Evolutionary conservation across 2,113 vertebrate species (phyloP).

Genomic region (Petroica traversi): DNA sequence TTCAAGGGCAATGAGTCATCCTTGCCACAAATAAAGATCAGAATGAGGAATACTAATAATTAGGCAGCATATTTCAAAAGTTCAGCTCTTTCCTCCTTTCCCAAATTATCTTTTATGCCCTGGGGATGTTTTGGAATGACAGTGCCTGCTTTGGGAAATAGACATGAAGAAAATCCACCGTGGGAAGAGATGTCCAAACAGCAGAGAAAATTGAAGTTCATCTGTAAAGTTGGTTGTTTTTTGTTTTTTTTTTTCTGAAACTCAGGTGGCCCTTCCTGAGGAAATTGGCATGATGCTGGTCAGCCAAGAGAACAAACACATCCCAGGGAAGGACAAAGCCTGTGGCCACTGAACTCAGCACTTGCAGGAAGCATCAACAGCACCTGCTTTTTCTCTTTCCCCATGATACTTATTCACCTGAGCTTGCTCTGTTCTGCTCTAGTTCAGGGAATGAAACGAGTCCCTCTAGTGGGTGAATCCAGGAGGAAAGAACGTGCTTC

Average conservation of each 20-base stretch:
- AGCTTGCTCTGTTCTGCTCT: neutral
- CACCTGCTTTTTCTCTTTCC: neutral
- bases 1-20: constrained; percentile 53
- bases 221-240: neutral
- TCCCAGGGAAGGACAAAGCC: neutral
- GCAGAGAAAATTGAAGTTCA: neutral
- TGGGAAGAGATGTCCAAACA: neutral
- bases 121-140: neutral
- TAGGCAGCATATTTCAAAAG: constrained; percentile 35
- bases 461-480: neutral
- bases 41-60: constrained; percentile 37
- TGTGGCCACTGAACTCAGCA: neutral
- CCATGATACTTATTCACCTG: neutral
- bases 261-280: neutral
- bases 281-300: neutral
- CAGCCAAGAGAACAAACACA: neutral
- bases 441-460: neutral
- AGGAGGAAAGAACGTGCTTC: neutral
- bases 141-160: neutral
- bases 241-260: neutral
- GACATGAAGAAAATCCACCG: neutral
- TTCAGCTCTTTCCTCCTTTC: neutral
- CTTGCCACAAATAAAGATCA: constrained; percentile 4
- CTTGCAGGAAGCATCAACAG: neutral
- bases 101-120: constrained; percentile 19